These are phyloP conservation scores for Andrena praecox DNA, from an alignment of 2,888 invertebrate genomes.

Conservation along the genomic window DNA sequence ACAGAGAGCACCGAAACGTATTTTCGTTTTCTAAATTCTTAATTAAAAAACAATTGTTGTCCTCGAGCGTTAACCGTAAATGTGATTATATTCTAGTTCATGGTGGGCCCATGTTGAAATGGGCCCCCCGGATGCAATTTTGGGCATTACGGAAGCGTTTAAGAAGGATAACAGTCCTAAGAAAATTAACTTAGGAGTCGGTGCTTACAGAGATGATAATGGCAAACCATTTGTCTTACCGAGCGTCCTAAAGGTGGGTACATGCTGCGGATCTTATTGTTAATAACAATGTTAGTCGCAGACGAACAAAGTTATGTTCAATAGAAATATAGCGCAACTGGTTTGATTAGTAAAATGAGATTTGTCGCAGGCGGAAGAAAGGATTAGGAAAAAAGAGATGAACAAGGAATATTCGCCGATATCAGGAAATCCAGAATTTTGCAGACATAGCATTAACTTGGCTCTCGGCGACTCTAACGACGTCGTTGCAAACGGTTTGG, in stretches of 20 bases:
- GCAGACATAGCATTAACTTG: conserved; percentile 92
- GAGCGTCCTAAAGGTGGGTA: conserved; percentile 90
- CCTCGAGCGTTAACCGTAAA: background rate
- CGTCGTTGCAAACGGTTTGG: conserved; percentile 89
- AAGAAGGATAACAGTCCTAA: conserved; percentile 95
- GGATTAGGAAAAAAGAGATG: conserved; percentile 88
- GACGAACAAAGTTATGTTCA: background rate
- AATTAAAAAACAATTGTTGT: background rate
- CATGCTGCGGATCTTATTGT: conserved; percentile 6
- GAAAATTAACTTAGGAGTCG: conserved; percentile 98
- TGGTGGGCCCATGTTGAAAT: conserved; percentile 96
- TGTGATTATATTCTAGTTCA: conserved; percentile 86
- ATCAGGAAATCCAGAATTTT: conserved; percentile 93
- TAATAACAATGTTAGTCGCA: background rate
- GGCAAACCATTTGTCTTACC: conserved; percentile 98
- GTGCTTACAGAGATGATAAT: conserved; percentile 98
- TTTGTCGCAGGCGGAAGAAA: conserved; percentile 91
- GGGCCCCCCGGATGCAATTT: conserved; percentile 99
- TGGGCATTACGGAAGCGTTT: conserved; percentile 98
- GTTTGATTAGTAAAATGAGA: background rate
- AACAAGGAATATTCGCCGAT: conserved; percentile 99
- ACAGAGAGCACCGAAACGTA: background rate
- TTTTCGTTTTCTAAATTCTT: background rate
- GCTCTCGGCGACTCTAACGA: conserved; percentile 94
- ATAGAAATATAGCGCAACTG: background rate